Evolutionary conservation across 2,113 vertebrate genomes (phyloP).

Genomic region (Casuarius casuarius): DNA sequence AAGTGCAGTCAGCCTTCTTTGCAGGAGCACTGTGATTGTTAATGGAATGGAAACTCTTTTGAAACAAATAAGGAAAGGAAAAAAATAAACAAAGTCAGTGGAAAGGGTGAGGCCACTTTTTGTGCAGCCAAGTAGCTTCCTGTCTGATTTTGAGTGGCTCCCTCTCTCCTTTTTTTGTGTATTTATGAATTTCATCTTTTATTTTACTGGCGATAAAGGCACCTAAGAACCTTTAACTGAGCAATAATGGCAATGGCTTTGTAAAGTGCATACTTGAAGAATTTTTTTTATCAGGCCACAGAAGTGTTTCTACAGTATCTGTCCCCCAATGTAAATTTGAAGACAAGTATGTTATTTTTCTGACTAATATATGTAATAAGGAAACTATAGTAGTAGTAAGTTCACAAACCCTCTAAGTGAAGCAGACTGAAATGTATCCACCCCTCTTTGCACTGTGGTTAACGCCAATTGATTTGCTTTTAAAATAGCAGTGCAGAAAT

Average conservation of each 20-base stretch:
- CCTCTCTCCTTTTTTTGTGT: neutral
- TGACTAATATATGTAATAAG: neutral
- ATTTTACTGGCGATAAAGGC: neutral
- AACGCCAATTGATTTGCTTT: neutral
- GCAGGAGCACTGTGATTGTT: neutral
- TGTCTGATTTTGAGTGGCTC: slow-evolving; percentile 1
- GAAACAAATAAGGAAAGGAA: slow-evolving; percentile 64
- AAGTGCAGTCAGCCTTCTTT: neutral
- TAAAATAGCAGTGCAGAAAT: neutral
- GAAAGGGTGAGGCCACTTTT: slow-evolving; percentile 65
- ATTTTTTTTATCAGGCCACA: neutral
- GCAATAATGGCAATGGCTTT: neutral
- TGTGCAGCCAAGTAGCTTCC: slow-evolving; percentile 57
- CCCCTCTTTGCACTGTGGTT: neutral
- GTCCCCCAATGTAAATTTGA: neutral
- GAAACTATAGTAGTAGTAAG: neutral
- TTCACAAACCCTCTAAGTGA: neutral
- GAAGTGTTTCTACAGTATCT: neutral
- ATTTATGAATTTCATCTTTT: neutral
- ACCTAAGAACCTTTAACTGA: neutral
- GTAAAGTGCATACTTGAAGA: neutral
- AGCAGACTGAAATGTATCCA: neutral
- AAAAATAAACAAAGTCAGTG: slow-evolving; percentile 47
- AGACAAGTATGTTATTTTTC: neutral
- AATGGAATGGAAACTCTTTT: slow-evolving; percentile 41